These are phyloP conservation scores for Gnathonemus echidnorhynchus DNA, from an alignment of 2,113 vertebrate species.

Conservation along the genomic window DNA sequence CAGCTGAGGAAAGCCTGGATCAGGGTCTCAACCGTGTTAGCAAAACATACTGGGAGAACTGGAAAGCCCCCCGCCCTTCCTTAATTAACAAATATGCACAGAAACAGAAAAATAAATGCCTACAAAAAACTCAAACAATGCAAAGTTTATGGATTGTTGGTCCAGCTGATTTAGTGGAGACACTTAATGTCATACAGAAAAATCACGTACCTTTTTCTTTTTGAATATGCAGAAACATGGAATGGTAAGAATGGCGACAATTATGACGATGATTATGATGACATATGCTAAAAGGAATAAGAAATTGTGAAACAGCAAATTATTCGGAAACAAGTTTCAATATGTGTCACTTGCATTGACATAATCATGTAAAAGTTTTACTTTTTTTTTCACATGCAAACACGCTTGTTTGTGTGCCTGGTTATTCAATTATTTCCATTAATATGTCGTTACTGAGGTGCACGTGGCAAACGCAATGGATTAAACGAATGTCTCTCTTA, in stretches of 20 bases:
- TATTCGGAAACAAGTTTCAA: background rate
- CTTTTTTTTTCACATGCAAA: background rate
- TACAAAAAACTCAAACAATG: background rate
- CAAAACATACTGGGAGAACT: background rate
- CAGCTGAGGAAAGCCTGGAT: background rate
- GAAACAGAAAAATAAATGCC: background rate
- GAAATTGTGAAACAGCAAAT: background rate
- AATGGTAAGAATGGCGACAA: background rate
- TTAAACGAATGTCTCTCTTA: background rate
- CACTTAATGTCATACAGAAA: background rate
- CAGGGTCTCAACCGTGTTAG: background rate
- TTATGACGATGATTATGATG: background rate
- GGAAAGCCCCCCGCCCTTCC: no score
- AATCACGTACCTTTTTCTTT: conserved; percentile 6
- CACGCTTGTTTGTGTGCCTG: background rate
- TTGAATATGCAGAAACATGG: background rate
- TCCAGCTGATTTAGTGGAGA: background rate
- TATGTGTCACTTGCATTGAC: background rate
- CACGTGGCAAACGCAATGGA: background rate
- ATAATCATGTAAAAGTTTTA: background rate
- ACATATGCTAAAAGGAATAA: background rate
- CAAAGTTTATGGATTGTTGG: background rate
- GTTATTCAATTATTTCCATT: background rate
- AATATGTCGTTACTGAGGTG: background rate
- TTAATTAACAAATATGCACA: background rate